A percentile compares a stretch with the other conserved stretches of the same genome.
Conservation (phyloP, 2,113 vertebrate genomes). For the Aix galericulata region DNA sequence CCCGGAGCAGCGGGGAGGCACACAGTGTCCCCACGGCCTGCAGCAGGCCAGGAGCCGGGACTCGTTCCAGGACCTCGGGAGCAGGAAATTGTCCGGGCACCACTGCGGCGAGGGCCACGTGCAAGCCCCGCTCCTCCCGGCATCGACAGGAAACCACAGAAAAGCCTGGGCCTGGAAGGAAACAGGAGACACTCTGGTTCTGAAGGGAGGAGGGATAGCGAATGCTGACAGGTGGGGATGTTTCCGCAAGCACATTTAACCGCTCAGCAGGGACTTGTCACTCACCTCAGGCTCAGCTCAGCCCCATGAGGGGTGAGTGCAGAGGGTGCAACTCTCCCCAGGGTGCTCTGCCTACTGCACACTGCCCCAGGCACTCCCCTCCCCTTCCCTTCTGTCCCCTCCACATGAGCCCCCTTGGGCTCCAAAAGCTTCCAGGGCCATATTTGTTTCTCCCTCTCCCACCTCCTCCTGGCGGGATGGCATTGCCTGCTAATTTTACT, state of each 20-base stretch:
- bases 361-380: too few relatives aligned
- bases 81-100: accelerated
- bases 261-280: neutral
- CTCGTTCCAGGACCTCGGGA: neutral
- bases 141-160: neutral
- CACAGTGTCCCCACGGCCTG: neutral
- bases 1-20: accelerated
- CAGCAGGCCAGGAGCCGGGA: accelerated
- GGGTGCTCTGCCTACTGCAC: too few relatives aligned
- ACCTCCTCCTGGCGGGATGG: neutral
- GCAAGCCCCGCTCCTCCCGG: too few relatives aligned
- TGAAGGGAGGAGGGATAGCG: neutral
- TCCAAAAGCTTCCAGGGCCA: neutral
- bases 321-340: neutral
- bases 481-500: slow-evolving; percentile 14
- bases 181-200: accelerated
- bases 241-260: neutral
- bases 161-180: accelerated
- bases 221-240: neutral
- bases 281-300: neutral
- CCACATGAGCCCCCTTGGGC: neutral
- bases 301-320: neutral
- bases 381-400: neutral
- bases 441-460: neutral
- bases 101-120: too few relatives aligned